Conservation (phyloP, 2,888 invertebrate genomes). For the Xestoiulus laeticollis region DNA sequence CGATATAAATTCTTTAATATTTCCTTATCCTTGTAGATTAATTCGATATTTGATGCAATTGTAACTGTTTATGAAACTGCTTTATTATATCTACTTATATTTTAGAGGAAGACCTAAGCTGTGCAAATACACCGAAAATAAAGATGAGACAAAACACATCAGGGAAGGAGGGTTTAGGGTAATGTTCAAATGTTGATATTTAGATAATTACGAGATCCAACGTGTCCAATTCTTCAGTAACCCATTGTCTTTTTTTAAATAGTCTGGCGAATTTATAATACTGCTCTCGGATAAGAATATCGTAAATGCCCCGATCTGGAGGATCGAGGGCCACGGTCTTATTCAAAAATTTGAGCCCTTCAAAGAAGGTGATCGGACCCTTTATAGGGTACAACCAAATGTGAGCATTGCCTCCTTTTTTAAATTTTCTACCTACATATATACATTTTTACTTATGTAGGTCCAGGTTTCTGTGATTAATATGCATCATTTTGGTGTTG, state of each 20-base stretch:
- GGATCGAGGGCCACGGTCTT: conserved; percentile 81
- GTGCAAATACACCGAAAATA: conserved; percentile 38
- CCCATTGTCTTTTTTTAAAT: not conserved
- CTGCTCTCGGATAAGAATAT: conserved; percentile 47
- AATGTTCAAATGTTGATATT: not conserved
- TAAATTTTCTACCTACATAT: too few species aligned
- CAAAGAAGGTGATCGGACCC: conserved; percentile 79
- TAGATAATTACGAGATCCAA: not conserved
- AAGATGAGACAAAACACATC: conserved; percentile 38
- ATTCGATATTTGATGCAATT: not conserved
- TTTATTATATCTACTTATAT: not conserved
- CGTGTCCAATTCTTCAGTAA: not conserved
- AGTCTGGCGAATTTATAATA: conserved; percentile 53
- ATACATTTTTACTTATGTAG: too few species aligned
- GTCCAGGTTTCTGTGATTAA: too few species aligned
- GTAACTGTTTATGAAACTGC: too few species aligned
- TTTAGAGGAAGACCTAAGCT: conserved; percentile 51
- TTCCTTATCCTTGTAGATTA: not conserved
- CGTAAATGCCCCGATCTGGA: conserved; percentile 82
- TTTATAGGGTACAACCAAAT: conserved; percentile 65
- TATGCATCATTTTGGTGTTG: too few species aligned
- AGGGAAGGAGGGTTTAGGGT: conserved; percentile 50
- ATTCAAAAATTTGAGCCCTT: conserved; percentile 75
- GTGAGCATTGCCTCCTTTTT: too few species aligned
- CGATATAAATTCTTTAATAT: too few species aligned